Evolutionary conservation across 35 echinoderm and acorn worm species (phyloP).

Genomic region (Apostichopus japonicus): DNA sequence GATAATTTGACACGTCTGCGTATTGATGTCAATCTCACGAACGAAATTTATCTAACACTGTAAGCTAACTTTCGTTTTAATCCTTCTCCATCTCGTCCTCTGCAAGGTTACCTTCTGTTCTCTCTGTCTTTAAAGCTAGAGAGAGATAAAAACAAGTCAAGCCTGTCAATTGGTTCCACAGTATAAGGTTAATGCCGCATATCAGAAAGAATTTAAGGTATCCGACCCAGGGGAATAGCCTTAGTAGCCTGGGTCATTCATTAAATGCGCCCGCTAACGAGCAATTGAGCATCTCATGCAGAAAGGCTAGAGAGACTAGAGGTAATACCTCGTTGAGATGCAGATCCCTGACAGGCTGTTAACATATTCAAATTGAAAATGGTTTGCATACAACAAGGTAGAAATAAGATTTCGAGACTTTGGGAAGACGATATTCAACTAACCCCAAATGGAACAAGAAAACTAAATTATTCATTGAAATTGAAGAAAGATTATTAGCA

Average conservation of each 20-base stretch:
- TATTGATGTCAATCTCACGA: background rate
- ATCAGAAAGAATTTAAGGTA: background rate
- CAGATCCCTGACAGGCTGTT: background rate
- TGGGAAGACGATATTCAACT: too few relatives aligned
- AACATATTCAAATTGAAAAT: conserved; percentile 6
- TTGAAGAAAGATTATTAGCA: too few relatives aligned
- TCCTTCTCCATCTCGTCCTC: too few relatives aligned
- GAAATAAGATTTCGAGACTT: too few relatives aligned
- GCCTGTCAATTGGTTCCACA: background rate
- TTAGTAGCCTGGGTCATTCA: background rate
- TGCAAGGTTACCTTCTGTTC: too few relatives aligned
- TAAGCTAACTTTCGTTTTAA: too few relatives aligned
- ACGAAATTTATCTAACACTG: background rate
- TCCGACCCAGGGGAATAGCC: background rate
- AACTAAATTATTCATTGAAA: too few relatives aligned
- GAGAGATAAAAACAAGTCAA: background rate
- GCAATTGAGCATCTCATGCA: background rate
- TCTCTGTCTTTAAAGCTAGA: background rate
- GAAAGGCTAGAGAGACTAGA: background rate
- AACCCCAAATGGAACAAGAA: too few relatives aligned
- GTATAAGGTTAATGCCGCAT: background rate
- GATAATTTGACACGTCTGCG: too few relatives aligned
- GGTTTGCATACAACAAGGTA: background rate
- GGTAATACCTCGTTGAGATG: background rate
- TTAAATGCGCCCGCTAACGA: background rate